Conservation (phyloP, 2,113 vertebrate species). For the Pelmatolapia mariae region DNA sequence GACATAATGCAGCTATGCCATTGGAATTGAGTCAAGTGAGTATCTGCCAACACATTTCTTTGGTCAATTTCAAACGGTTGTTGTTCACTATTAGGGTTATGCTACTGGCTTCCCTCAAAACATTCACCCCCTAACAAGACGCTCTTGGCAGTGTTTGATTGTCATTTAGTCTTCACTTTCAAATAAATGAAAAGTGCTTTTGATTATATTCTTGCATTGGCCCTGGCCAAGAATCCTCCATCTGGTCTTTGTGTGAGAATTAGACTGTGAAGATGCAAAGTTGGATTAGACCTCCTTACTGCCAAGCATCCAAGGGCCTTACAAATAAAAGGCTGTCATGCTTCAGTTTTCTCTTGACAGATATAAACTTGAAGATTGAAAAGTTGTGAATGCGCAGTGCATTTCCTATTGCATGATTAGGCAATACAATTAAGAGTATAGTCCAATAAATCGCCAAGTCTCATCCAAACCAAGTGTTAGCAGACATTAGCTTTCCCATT, state of each 20-base stretch:
- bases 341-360: not conserved
- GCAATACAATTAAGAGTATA: not conserved
- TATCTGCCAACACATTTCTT: not conserved
- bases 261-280: not conserved
- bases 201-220: conserved; percentile 11
- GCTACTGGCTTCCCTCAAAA: not conserved
- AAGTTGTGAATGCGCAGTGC: not conserved
- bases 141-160: not conserved
- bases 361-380: not conserved
- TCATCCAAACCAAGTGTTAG: not conserved
- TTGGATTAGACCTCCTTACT: not conserved
- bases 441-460: not conserved
- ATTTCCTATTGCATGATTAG: not conserved
- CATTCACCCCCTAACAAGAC: not conserved
- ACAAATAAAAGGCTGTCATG: not conserved
- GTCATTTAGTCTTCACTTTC: not conserved
- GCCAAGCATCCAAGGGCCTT: not conserved
- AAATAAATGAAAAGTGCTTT: conserved; percentile 47
- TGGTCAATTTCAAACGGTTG: not conserved
- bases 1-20: not conserved
- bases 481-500: not conserved
- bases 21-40: not conserved
- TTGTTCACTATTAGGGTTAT: not conserved
- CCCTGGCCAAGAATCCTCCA: not conserved
- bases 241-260: conserved; percentile 20